Conservation (phyloP, 2,888 invertebrate species). For the Megamerina dolium region DNA sequence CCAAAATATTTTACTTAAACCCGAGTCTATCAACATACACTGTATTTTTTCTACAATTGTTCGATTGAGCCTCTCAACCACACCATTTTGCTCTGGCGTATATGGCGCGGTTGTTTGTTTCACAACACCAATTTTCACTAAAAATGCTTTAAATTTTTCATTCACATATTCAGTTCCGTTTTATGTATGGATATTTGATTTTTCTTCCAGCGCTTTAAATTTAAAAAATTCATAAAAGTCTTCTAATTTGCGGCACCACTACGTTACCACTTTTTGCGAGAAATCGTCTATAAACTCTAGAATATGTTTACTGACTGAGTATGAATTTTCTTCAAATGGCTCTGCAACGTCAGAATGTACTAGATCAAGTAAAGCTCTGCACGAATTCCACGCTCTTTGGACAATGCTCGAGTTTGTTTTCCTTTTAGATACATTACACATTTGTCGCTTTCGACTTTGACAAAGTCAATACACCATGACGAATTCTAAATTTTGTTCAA, state of each 20-base stretch:
- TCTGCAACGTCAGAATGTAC: slow-evolving; percentile 41
- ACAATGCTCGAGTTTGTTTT: slow-evolving; percentile 23
- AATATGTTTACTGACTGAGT: too few species aligned
- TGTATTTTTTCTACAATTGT: slow-evolving; percentile 7
- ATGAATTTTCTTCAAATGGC: slow-evolving; percentile 35
- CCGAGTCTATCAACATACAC: slow-evolving; percentile 9
- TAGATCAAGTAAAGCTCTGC: slow-evolving; percentile 28
- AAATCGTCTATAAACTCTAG: too few species aligned
- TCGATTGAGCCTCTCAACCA: slow-evolving; percentile 10
- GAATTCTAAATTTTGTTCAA: too few species aligned
- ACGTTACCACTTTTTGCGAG: too few species aligned
- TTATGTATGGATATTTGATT: too few species aligned
- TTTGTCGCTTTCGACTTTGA: too few species aligned
- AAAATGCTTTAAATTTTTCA: background rate
- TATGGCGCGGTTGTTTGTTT: slow-evolving; percentile 16
- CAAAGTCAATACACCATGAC: too few species aligned
- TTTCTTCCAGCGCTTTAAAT: too few species aligned
- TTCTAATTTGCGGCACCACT: too few species aligned
- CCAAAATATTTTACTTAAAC: slow-evolving; percentile 14
- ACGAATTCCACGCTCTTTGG: slow-evolving; percentile 15
- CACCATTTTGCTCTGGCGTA: slow-evolving; percentile 13
- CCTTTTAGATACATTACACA: slow-evolving; percentile 25
- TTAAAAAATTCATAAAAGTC: too few species aligned
- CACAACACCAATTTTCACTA: slow-evolving; percentile 7
- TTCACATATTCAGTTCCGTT: slow-evolving; percentile 10